Evolutionary conservation across 2,888 invertebrate species (phyloP).

Genomic region (Enchytraeus crypticus): DNA sequence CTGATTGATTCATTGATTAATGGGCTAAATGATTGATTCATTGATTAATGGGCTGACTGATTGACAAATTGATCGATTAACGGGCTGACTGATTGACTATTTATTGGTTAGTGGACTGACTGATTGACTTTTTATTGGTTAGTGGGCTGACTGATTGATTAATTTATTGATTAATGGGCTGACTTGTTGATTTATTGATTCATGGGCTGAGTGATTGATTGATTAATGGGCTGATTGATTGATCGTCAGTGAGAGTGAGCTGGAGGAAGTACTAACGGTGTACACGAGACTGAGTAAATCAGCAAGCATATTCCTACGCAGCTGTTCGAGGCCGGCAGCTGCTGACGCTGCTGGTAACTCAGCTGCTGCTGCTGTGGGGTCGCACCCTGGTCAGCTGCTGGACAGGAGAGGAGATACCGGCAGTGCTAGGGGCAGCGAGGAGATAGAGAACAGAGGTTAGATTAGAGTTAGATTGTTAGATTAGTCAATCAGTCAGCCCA

Average conservation of each 20-base stretch:
- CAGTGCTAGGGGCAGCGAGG: not conserved
- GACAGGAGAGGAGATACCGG: slow-evolving; percentile 4
- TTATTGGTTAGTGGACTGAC: too few species aligned
- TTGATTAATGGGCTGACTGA: too few species aligned
- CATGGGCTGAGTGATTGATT: too few species aligned
- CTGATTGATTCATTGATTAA: too few species aligned
- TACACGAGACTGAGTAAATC: slow-evolving; percentile 48
- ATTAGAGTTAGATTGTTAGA: too few species aligned
- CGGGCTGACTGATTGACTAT: too few species aligned
- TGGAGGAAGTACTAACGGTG: slow-evolving; percentile 47
- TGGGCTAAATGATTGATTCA: too few species aligned
- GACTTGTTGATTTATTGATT: too few species aligned
- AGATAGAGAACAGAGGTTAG: not conserved
- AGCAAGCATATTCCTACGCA: slow-evolving; percentile 46
- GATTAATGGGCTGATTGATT: not conserved
- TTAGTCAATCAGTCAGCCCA: not conserved
- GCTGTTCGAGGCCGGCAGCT: slow-evolving; percentile 25
- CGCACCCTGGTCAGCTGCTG: slow-evolving; percentile 11
- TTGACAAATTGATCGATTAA: too few species aligned
- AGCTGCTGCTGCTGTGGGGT: not conserved
- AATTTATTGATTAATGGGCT: too few species aligned
- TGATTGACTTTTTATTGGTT: too few species aligned
- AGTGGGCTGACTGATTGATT: too few species aligned
- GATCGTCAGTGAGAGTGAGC: slow-evolving; percentile 40
- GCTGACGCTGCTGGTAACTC: not conserved